Conservation (phyloP, 2,797 vertebrate species). For the Paramormyrops hopkinsi region DNA sequence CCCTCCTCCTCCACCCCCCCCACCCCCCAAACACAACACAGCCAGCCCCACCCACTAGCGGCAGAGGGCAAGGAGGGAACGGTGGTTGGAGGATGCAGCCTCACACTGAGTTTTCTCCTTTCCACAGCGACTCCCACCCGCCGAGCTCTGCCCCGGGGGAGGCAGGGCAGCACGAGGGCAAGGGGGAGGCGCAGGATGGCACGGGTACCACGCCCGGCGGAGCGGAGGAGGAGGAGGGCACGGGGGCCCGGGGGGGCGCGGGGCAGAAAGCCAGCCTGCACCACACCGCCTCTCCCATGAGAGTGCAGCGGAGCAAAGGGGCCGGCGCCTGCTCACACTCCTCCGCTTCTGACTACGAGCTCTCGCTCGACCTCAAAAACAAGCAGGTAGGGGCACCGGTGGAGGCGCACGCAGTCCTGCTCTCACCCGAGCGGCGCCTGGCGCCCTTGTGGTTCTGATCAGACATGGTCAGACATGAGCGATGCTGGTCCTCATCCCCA, state of each 20-base stretch:
- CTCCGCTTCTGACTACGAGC: conserved; percentile 71
- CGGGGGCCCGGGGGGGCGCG: conserved; percentile 48
- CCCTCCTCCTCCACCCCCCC: neutral
- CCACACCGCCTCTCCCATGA: conserved; percentile 62
- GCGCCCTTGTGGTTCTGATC: conserved; percentile 41
- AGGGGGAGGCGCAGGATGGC: conserved; percentile 31
- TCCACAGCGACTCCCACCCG: conserved; percentile 28
- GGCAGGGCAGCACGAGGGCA: conserved; percentile 25
- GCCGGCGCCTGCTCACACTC: conserved; percentile 66
- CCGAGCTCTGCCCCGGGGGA: conserved; percentile 26
- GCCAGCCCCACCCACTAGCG: neutral
- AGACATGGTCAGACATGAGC: neutral
- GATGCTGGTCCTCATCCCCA: neutral
- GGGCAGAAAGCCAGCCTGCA: conserved; percentile 64
- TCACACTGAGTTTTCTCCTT: conserved; percentile 34
- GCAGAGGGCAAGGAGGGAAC: conserved; percentile 6
- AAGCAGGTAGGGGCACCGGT: conserved; percentile 62
- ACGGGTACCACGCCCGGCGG: conserved; percentile 30
- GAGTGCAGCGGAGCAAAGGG: conserved; percentile 62
- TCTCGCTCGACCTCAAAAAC: conserved; percentile 82
- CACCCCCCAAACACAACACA: neutral
- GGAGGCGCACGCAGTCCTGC: conserved; percentile 33
- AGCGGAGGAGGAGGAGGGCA: conserved; percentile 23
- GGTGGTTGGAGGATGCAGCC: conserved; percentile 20
- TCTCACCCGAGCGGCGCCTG: conserved; percentile 33